Evolutionary conservation across 2,888 invertebrate genomes (phyloP).

Genomic region (Lottia gigantea): DNA sequence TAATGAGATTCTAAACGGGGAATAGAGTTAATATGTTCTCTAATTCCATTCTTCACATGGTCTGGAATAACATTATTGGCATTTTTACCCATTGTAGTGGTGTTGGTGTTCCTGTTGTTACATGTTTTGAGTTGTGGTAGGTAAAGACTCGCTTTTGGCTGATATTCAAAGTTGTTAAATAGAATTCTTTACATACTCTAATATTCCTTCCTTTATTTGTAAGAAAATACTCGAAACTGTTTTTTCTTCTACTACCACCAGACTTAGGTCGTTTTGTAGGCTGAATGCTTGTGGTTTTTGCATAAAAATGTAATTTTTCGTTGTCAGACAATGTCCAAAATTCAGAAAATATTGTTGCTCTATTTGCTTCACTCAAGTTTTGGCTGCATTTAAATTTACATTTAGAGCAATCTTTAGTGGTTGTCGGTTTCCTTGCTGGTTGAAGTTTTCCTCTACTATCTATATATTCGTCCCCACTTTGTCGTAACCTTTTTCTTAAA

Average conservation of each 20-base stretch:
- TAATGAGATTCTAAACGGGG: constrained; percentile 19
- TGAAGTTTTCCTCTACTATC: background rate
- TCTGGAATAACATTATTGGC: constrained; percentile 10
- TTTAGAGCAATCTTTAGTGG: background rate
- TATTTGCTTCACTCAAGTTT: background rate
- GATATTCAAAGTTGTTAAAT: background rate
- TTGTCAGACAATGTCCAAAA: background rate
- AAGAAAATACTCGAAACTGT: background rate
- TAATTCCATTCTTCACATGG: constrained; percentile 14
- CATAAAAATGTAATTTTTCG: background rate
- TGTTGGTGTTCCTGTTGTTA: background rate
- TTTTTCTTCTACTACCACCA: background rate
- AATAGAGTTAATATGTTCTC: constrained; percentile 19
- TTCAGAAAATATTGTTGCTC: background rate
- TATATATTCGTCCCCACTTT: background rate
- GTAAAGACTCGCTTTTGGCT: background rate
- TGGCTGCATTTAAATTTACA: background rate
- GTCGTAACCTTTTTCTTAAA: background rate
- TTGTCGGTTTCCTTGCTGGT: background rate
- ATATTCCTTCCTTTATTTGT: background rate
- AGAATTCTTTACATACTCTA: background rate
- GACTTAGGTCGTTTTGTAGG: background rate
- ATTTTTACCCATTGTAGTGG: background rate
- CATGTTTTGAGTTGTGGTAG: background rate
- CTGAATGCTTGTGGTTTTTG: background rate